A percentile compares a stretch with the other conserved stretches of the same genome.
These are phyloP conservation scores for Lacerta agilis DNA, from an alignment of 2,797 vertebrate genomes.

Conservation along the genomic window DNA sequence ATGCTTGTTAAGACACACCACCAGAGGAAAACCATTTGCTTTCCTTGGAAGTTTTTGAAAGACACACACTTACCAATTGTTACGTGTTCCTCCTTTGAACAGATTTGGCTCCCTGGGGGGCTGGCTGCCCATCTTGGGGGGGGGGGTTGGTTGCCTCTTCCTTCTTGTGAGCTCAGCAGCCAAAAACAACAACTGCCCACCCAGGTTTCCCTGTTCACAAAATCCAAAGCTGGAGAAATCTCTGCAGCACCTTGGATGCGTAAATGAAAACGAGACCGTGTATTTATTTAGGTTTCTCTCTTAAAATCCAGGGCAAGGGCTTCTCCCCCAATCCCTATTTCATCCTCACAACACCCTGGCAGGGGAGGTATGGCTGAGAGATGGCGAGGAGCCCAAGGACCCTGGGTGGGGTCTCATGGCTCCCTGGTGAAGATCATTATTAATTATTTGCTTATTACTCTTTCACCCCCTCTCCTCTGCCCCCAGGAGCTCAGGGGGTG, in stretches of 20 bases:
- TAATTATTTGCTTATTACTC: too few relatives aligned
- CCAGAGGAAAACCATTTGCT: constrained; percentile 22
- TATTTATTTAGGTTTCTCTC: neutral
- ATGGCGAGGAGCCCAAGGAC: neutral
- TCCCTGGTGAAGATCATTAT: too few relatives aligned
- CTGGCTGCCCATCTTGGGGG: too few relatives aligned
- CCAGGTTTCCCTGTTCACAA: too few relatives aligned
- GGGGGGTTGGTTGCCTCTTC: neutral
- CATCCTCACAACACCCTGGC: neutral
- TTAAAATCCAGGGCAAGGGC: neutral
- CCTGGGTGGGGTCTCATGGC: neutral
- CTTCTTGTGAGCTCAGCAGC: neutral
- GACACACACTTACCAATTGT: too few relatives aligned
- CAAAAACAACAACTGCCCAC: neutral
- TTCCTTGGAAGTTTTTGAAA: neutral
- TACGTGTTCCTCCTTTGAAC: neutral
- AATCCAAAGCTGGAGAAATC: neutral
- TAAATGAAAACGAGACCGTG: neutral
- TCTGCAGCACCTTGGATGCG: neutral
- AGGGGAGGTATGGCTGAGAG: neutral
- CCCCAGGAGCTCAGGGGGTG: too few relatives aligned
- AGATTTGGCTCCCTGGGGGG: neutral
- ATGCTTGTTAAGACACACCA: constrained; percentile 44
- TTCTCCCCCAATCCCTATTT: too few relatives aligned
- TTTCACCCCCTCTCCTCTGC: too few relatives aligned